These are phyloP conservation scores for Carposina sasakii DNA, from an alignment of 1,140 invertebrate genomes.

Conservation along the genomic window DNA sequence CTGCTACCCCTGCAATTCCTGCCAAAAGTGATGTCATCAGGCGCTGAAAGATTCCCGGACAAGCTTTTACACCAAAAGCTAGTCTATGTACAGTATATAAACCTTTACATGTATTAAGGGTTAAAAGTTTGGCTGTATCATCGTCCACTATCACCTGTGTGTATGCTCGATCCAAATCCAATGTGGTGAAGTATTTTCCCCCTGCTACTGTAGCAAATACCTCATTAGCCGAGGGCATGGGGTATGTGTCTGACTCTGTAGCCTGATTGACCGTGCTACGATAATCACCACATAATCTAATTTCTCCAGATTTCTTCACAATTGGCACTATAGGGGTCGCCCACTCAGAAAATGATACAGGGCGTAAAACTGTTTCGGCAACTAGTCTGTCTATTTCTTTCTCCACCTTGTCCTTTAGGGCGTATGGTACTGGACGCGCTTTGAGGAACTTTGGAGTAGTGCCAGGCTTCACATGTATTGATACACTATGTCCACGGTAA, in stretches of 20 bases:
- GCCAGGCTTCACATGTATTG: conserved; percentile 20
- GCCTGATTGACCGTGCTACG: too few species aligned
- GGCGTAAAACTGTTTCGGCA: conserved; percentile 27
- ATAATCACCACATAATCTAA: too few species aligned
- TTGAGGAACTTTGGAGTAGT: conserved; percentile 25
- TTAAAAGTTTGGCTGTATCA: conserved; percentile 30
- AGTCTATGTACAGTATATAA: too few species aligned
- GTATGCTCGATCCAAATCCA: conserved; percentile 41
- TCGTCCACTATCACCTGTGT: conserved; percentile 44
- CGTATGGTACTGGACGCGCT: conserved; percentile 47
- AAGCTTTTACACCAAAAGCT: too few species aligned
- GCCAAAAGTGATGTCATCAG: too few species aligned
- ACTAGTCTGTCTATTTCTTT: conserved; percentile 53
- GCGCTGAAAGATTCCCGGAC: too few species aligned
- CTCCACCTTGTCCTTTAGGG: conserved; percentile 48
- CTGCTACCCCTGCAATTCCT: too few species aligned
- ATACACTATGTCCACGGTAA: too few species aligned
- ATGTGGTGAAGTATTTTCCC: conserved; percentile 31
- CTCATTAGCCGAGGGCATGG: too few species aligned
- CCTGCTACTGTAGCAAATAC: conserved; percentile 33
- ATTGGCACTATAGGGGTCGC: conserved; percentile 65
- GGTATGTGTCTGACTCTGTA: too few species aligned
- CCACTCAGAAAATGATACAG: conserved; percentile 41
- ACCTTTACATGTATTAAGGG: too few species aligned
- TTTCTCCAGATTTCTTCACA: too few species aligned